Evolutionary conservation across 2,113 vertebrate species (phyloP).

Genomic region (Silurus meridionalis): DNA sequence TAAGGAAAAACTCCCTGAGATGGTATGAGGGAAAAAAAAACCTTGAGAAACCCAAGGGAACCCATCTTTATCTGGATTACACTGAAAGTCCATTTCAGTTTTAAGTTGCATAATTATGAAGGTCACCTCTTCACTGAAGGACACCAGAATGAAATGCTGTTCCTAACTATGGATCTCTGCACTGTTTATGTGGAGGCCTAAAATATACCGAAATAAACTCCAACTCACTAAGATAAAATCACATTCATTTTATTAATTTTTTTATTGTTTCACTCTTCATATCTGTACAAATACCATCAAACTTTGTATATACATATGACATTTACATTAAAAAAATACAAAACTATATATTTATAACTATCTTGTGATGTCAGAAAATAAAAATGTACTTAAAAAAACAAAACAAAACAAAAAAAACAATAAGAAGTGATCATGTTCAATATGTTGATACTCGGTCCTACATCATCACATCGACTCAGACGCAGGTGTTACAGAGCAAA

Average conservation of each 20-base stretch:
- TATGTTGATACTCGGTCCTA: constrained; percentile 41
- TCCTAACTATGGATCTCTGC: too few species aligned
- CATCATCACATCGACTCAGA: constrained; percentile 58
- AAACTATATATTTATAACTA: constrained; percentile 99
- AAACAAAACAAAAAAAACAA: constrained; percentile 55
- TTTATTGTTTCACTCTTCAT: constrained; percentile 95
- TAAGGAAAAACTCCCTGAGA: too few species aligned
- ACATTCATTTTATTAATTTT: constrained; percentile 70
- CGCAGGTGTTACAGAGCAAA: constrained; percentile 65
- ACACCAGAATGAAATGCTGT: too few species aligned
- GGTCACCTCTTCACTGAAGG: too few species aligned
- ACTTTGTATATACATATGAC: constrained; percentile 99
- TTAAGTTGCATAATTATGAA: too few species aligned
- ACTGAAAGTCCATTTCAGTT: too few species aligned
- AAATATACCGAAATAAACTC: neutral
- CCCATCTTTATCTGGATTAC: too few species aligned
- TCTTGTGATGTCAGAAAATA: constrained; percentile 94
- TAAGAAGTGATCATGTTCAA: constrained; percentile 75
- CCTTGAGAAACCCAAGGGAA: too few species aligned
- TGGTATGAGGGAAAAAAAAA: too few species aligned
- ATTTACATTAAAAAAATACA: constrained; percentile 99
- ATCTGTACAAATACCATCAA: constrained; percentile 99
- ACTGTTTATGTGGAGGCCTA: too few species aligned
- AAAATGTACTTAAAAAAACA: constrained; percentile 81
- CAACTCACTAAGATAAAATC: constrained; percentile 27